A percentile compares a stretch with the other conserved stretches of the same genome.
Evolutionary conservation across 1,140 invertebrate species (phyloP).

Genomic region (Himalopsyche phryganea): DNA sequence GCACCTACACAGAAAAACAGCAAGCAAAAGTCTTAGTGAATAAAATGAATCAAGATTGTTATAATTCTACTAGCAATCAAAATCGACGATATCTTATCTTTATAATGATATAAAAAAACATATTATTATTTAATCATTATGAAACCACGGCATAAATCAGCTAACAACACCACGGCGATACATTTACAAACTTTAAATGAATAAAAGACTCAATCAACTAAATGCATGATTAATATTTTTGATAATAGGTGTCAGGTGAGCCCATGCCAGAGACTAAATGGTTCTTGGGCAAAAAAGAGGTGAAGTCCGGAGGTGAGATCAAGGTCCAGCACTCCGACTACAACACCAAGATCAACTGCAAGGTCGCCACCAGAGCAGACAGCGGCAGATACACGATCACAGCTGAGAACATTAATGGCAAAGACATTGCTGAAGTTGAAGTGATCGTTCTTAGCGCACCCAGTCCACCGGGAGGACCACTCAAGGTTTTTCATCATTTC

Average conservation of each 20-base stretch:
- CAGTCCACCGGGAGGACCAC: conserved; percentile 83
- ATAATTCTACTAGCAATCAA: too few relatives aligned
- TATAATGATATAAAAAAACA: too few relatives aligned
- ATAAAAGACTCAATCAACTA: too few relatives aligned
- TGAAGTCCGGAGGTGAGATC: conserved; percentile 65
- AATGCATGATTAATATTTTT: too few relatives aligned
- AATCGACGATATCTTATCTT: too few relatives aligned
- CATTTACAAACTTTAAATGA: too few relatives aligned
- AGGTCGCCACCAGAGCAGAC: conserved; percentile 81
- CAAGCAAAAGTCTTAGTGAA: too few relatives aligned
- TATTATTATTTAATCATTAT: too few relatives aligned
- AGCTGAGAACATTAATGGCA: conserved; percentile 91
- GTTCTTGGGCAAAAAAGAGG: conserved; percentile 71
- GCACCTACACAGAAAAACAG: too few relatives aligned
- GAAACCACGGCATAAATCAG: too few relatives aligned
- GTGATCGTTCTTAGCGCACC: conserved; percentile 91
- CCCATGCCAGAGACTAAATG: conserved; percentile 88
- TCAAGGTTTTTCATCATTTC: conserved; percentile 71
- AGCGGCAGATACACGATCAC: conserved; percentile 88
- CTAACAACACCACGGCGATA: too few relatives aligned
- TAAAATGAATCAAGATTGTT: too few relatives aligned
- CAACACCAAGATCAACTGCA: conserved; percentile 83
- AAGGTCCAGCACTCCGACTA: conserved; percentile 84
- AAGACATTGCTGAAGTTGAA: conserved; percentile 86
- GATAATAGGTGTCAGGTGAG: conserved; percentile 83